Evolutionary conservation across 2,888 invertebrate genomes (phyloP).

Genomic region (Drosophila prostipennis): DNA sequence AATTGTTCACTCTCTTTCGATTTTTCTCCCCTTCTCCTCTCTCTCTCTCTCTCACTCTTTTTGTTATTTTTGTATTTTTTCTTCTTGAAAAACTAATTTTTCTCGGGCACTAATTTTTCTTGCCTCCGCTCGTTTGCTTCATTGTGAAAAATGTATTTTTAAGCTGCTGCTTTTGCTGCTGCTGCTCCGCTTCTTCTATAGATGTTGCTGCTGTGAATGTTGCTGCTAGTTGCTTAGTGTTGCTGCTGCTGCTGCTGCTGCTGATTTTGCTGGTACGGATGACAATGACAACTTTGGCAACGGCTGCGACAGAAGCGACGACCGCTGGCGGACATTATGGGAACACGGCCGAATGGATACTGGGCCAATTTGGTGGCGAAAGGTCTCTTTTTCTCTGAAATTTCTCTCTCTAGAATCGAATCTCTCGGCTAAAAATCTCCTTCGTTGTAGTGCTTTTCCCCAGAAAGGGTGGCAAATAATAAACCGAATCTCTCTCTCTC

Average conservation of each 20-base stretch:
- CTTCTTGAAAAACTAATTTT: slow-evolving; percentile 29
- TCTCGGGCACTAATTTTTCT: slow-evolving; percentile 47
- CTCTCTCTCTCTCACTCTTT: slow-evolving; percentile 21
- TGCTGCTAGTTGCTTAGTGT: slow-evolving; percentile 42
- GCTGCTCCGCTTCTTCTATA: slow-evolving; percentile 50
- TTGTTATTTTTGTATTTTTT: slow-evolving; percentile 42
- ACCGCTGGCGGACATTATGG: slow-evolving; percentile 82
- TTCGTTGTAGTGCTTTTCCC: slow-evolving; percentile 10
- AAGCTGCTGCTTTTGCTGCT: slow-evolving; percentile 57
- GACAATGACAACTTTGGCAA: slow-evolving; percentile 76
- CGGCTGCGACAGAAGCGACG: slow-evolving; percentile 70
- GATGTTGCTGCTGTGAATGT: slow-evolving; percentile 32
- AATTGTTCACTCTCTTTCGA: slow-evolving; percentile 18
- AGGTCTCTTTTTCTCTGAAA: slow-evolving; percentile 11
- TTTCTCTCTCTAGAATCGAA: slow-evolving; percentile 13
- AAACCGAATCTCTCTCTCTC: neutral
- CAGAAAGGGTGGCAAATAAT: slow-evolving; percentile 65
- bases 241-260: slow-evolving; percentile 44
- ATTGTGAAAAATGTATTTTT: slow-evolving; percentile 79
- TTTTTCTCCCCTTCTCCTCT: neutral
- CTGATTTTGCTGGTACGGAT: slow-evolving; percentile 55
- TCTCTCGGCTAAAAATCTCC: slow-evolving; percentile 21
- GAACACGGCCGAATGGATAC: slow-evolving; percentile 84
- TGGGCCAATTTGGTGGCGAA: slow-evolving; percentile 78
- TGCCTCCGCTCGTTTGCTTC: slow-evolving; percentile 74